Evolutionary conservation across 1,140 invertebrate genomes (phyloP).

Genomic region (Ostrea denselamellosa): DNA sequence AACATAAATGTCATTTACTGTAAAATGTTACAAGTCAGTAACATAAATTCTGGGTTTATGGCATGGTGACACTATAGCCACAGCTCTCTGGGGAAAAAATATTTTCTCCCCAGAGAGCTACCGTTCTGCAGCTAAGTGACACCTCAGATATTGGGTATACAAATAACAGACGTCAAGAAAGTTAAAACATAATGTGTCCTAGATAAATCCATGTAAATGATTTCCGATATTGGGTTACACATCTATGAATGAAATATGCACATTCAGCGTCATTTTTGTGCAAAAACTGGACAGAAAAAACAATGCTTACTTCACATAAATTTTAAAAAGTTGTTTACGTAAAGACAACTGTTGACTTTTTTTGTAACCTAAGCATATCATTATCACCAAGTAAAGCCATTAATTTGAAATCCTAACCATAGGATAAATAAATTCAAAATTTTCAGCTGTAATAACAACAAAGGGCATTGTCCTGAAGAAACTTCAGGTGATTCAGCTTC

Average conservation of each 20-base stretch:
- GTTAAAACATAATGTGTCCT: not conserved
- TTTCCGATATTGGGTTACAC: not conserved
- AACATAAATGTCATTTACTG: too few relatives aligned
- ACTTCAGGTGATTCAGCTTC: conserved; percentile 9
- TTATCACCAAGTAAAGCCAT: not conserved
- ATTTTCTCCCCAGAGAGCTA: too few relatives aligned
- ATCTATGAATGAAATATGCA: not conserved
- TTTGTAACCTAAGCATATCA: conserved; percentile 5
- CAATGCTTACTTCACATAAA: too few relatives aligned
- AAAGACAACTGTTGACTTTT: not conserved
- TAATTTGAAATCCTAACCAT: conserved; percentile 16
- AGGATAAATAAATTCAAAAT: not conserved
- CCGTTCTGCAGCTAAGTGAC: not conserved
- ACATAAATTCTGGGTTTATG: too few relatives aligned
- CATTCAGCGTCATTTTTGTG: not conserved
- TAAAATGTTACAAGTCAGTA: too few relatives aligned
- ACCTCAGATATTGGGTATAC: not conserved
- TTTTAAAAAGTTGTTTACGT: too few relatives aligned
- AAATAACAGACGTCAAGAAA: not conserved
- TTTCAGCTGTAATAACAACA: not conserved
- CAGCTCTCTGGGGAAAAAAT: too few relatives aligned
- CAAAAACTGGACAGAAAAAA: not conserved
- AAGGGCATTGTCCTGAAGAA: conserved; percentile 15
- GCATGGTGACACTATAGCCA: too few relatives aligned
- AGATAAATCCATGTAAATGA: not conserved